Conservation (phyloP, 2,888 invertebrate genomes). For the Heterodera filipjevi region DNA sequence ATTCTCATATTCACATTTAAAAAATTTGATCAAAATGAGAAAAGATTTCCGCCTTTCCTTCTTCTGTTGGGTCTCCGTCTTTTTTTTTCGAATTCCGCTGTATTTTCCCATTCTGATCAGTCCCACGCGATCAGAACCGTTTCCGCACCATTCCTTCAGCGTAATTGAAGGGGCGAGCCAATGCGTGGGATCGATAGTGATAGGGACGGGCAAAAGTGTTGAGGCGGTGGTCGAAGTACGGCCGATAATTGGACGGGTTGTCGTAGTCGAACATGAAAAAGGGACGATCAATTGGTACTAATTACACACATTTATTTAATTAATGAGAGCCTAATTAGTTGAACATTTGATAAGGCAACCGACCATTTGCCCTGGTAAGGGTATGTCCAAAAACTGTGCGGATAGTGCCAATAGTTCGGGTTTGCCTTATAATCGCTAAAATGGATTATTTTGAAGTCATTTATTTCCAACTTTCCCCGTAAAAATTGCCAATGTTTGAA, state of each 20-base stretch:
- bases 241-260: conserved; percentile 26
- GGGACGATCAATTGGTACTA: neutral
- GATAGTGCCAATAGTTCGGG: conserved; percentile 56
- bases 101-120: neutral
- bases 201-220: conserved; percentile 7
- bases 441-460: neutral
- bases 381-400: conserved; percentile 53
- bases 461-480: neutral
- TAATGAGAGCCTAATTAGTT: neutral
- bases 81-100: neutral
- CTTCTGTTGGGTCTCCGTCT: neutral
- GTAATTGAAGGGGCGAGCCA: conserved; percentile 14
- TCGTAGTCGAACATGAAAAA: conserved; percentile 20
- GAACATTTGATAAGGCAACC: neutral
- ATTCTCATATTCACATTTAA: neutral
- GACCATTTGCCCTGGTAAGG: conserved; percentile 31
- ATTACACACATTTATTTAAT: neutral
- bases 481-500: conserved; percentile 26
- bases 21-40: neutral
- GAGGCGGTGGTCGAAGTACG: conserved; percentile 15
- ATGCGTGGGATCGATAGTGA: conserved; percentile 20
- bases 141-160: conserved; percentile 23
- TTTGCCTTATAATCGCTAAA: conserved; percentile 54
- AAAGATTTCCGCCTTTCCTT: neutral
- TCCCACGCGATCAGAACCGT: conserved; percentile 5